These are phyloP conservation scores for Jordanella pulchra DNA, from an alignment of 2,797 vertebrate genomes.

Conservation along the genomic window DNA sequence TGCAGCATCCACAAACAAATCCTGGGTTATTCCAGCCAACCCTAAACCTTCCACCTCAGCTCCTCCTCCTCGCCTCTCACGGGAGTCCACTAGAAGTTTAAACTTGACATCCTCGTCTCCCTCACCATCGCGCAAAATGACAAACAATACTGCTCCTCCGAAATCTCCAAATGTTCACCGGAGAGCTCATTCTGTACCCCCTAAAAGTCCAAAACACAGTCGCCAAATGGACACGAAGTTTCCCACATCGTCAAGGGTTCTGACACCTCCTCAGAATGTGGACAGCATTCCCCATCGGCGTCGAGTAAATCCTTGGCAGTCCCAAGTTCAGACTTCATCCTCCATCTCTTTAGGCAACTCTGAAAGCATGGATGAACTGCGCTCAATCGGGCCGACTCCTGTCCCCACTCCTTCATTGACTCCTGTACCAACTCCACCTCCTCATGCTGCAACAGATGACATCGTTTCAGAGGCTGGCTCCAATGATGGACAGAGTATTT, in stretches of 20 bases:
- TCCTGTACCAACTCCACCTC: conserved; percentile 35
- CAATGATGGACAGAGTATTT: conserved; percentile 74
- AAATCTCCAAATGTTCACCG: conserved; percentile 81
- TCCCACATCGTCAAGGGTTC: conserved; percentile 81
- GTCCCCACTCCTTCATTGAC: conserved; percentile 41
- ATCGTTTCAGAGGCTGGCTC: conserved; percentile 72
- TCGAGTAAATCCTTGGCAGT: conserved; percentile 84
- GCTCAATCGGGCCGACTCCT: conserved; percentile 51
- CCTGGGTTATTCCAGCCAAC: conserved; percentile 86
- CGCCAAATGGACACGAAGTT: conserved; percentile 80
- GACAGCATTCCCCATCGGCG: conserved; percentile 89
- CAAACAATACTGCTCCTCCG: conserved; percentile 60
- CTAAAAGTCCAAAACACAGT: conserved; percentile 86
- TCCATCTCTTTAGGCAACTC: conserved; percentile 84
- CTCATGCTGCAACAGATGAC: conserved; percentile 57
- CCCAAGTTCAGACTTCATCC: conserved; percentile 86
- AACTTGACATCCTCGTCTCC: conserved; percentile 78
- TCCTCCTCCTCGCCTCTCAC: conserved; percentile 66
- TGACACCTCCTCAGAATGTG: conserved; percentile 84
- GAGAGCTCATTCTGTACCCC: conserved; percentile 80
- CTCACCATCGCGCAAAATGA: conserved; percentile 80
- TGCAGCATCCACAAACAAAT: conserved; percentile 56
- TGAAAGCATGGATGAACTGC: conserved; percentile 58
- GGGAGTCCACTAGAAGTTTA: conserved; percentile 75
- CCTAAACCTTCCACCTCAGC: conserved; percentile 67